Percentiles rank a stretch among this genome's conserved stretches.
phyloP scores from a whole-genome alignment of 1,140 invertebrate genomes.

The Bursaphelenchus mucronatus region DNA sequence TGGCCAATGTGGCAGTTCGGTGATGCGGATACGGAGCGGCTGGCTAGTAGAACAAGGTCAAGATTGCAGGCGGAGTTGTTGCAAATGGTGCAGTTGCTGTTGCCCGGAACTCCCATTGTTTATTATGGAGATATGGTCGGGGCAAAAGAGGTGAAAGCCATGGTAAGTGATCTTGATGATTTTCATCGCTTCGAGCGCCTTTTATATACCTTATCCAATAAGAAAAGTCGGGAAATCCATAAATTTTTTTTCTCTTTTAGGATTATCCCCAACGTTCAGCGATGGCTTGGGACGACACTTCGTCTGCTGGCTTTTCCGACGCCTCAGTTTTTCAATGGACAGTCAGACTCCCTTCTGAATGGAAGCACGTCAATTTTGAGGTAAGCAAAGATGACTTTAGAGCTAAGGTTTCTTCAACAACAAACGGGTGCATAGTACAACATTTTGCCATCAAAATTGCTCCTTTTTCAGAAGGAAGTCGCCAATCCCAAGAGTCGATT shows the following conservation, averaged over 20 bases:
- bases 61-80: slow-evolving; percentile 38
- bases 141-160: slow-evolving; percentile 16
- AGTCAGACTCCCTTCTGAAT: slow-evolving; percentile 18
- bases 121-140: slow-evolving; percentile 50
- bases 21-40: slow-evolving; percentile 29
- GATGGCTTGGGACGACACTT: slow-evolving; percentile 26
- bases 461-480: slow-evolving; percentile 5
- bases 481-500: slow-evolving; percentile 28
- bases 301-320: slow-evolving; percentile 27
- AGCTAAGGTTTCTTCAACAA: not conserved
- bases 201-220: slow-evolving; percentile 14
- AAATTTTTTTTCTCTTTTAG: slow-evolving; percentile 24
- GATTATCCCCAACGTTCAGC: slow-evolving; percentile 27
- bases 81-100: slow-evolving; percentile 36
- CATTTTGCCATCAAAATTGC: not conserved
- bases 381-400: slow-evolving; percentile 17
- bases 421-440: not conserved
- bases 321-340: slow-evolving; percentile 8
- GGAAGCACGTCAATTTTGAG: slow-evolving; percentile 25
- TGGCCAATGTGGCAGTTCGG: slow-evolving; percentile 44
- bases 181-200: not conserved
- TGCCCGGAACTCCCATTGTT: slow-evolving; percentile 41
- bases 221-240: not conserved
- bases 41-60: slow-evolving; percentile 29
- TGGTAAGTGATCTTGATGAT: not conserved